Percentiles rank a stretch among this genome's conserved stretches.
phyloP scores from a whole-genome alignment of 2,113 vertebrate species.

The Heterotis niloticus region DNA sequence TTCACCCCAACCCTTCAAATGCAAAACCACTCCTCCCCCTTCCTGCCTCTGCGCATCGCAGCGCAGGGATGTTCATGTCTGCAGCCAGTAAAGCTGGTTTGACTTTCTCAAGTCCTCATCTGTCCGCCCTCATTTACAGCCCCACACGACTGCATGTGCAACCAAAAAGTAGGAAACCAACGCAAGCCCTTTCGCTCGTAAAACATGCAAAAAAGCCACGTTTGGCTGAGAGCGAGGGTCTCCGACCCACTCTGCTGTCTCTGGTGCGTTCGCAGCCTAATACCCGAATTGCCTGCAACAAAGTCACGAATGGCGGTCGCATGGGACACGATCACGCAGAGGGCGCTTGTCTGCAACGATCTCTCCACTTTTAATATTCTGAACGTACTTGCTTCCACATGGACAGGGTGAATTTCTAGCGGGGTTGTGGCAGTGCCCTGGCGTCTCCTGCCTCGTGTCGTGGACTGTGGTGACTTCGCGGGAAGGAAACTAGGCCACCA shows the following conservation, averaged over 20 bases:
- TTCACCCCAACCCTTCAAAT: too few species aligned
- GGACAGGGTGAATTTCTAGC: background rate
- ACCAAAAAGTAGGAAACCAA: background rate
- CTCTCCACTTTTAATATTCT: background rate
- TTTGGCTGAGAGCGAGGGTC: background rate
- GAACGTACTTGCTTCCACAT: background rate
- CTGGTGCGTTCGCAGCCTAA: background rate
- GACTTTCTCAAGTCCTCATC: background rate
- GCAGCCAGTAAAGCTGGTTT: background rate
- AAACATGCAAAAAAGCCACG: background rate
- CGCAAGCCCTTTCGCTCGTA: background rate
- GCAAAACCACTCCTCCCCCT: too few species aligned
- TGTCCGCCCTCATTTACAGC: background rate
- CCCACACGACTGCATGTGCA: too few species aligned
- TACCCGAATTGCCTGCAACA: background rate
- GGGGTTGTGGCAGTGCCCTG: background rate
- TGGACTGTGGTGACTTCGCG: too few species aligned
- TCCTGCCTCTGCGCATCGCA: background rate
- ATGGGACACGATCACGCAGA: background rate
- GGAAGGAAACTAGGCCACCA: conserved; percentile 58
- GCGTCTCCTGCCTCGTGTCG: too few species aligned
- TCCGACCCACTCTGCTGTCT: background rate
- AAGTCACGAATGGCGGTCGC: background rate
- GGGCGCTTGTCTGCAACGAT: background rate
- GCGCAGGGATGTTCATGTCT: background rate